Evolutionary conservation across 2,113 vertebrate species (phyloP), one percentile per base, ranked within the genome.

Genomic region (Paramisgurnus dabryanus): DNA sequence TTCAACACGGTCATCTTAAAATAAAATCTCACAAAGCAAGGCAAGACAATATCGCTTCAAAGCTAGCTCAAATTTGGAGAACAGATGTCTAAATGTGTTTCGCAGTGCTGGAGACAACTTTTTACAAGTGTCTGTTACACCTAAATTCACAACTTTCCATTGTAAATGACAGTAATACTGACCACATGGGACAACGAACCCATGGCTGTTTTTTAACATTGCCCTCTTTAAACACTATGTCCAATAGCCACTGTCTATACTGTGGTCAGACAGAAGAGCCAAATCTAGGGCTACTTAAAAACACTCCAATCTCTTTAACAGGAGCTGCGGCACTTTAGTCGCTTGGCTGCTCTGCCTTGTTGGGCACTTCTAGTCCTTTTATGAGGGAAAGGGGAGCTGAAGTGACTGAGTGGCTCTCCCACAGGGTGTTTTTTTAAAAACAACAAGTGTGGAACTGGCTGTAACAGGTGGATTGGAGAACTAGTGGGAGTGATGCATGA

Each of bases 381-480:
- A 75, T 67, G 60, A 57, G 84, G 13, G 40, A 83, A 68, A 80
- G n/a, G 27, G 40, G 64, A 83, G 77, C 67, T 77, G 41, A 69
- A 80, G 64, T 75, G 71, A 80, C 67, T 49, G 53, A 57, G 60
- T 57, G 45, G 76, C 49, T 55, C 74, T 76, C 63, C 63, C 75
- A 41, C 22, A 58, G 45, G 10, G 49, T 66, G n/a, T 55, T 41
- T 45, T 39, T 57, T 39, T 57, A 61, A 49, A 10, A 18, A 67
- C 18, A 10, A 7, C 0, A 4, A 71, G 27, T 55, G 49, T 58
- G 13, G 47, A 15, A 41, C 11, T 57, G n/a, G 70, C 67, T 77
- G 76, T 22, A 22, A 72, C 75, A 77, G 75, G 75, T 77, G 63
- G 49, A 67, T 17, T 61, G 69, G 82, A 82, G 82, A 79, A 71